A percentile compares a stretch with the other conserved stretches of the same genome.
These are phyloP conservation scores for Manacus vitellinus DNA, from an alignment of 2,113 vertebrate species.

Conservation along the genomic window DNA sequence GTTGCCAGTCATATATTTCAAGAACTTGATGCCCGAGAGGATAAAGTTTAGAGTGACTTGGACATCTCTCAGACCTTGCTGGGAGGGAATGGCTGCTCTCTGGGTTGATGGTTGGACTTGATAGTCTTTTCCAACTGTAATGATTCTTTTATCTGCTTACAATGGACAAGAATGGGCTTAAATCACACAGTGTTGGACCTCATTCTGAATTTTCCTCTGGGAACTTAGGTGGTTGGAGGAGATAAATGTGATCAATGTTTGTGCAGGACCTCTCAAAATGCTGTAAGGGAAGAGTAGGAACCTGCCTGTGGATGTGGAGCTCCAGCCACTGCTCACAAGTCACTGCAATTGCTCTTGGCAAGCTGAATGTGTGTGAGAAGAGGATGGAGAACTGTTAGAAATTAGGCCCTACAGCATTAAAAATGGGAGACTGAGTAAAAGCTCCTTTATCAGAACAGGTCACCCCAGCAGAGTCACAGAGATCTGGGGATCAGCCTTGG, in stretches of 20 bases:
- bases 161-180: neutral
- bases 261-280: neutral
- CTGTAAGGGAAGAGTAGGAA: neutral
- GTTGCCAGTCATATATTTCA: neutral
- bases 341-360: neutral
- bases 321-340: neutral
- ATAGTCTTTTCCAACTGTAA: neutral
- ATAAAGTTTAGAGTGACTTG: neutral
- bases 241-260: neutral
- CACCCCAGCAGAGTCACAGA: fast-evolving
- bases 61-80: neutral
- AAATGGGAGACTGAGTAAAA: neutral
- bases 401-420: neutral
- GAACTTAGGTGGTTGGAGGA: neutral
- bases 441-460: neutral
- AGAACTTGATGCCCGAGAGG: neutral
- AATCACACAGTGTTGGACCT: neutral
- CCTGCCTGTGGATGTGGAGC: neutral
- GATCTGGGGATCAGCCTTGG: neutral
- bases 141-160: neutral
- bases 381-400: neutral
- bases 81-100: neutral
- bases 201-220: neutral
- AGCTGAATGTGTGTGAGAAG: neutral
- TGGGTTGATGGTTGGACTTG: neutral